Evolutionary conservation across 1,140 invertebrate genomes (phyloP), one percentile per base, ranked within the genome.

Genomic region (Brachionus paranguensis): DNA sequence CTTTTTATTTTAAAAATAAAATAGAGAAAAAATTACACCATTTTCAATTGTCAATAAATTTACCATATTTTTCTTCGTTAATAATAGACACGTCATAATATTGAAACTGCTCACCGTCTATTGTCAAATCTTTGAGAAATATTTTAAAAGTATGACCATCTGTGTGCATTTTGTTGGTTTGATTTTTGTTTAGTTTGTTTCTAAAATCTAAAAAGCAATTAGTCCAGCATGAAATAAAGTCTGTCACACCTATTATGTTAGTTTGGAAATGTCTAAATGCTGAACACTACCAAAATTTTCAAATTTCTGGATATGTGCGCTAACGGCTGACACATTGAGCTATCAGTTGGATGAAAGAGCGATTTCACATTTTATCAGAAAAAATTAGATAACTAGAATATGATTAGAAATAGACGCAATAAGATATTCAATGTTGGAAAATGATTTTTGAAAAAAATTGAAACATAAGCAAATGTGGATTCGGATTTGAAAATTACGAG

Each of bases 81-180:
- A 88, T 94, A 90, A 64, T 89, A 86, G 91, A 86, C 41, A 96
- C 86, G 89, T 95, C 93, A 90, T 92, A 96, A 87, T 93, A 96
- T 84, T 92, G 91, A 86, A 91, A 94, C 1, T 91, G 88, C 64
- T 92, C 92, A 0, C 92, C 93, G 85, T 91, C 91, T 37, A 94
- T 88, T 3, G 90, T 89, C 33, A 95, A 87, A 1, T 91, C 91
- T 87, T 94, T 94, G 78, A 94, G 86, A 29, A 92, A 90, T 60
- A 92, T 89, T 45, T 91, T 89, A 87, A 92, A 95, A 11, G 94
- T 93, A 90, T 95, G 94, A n/a, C 43, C 83, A 47, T 84, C 86
- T 86, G 76, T 17, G 11, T 68, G 17, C 78, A 64, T 81, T 7
- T 50, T 76, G 3, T 10, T 4, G 20, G 10, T 47, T 17, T 29